Evolutionary conservation across 2,888 invertebrate species (phyloP), one percentile per base, ranked within the genome.

Genomic region (Hirtodrosophila trivittata): DNA sequence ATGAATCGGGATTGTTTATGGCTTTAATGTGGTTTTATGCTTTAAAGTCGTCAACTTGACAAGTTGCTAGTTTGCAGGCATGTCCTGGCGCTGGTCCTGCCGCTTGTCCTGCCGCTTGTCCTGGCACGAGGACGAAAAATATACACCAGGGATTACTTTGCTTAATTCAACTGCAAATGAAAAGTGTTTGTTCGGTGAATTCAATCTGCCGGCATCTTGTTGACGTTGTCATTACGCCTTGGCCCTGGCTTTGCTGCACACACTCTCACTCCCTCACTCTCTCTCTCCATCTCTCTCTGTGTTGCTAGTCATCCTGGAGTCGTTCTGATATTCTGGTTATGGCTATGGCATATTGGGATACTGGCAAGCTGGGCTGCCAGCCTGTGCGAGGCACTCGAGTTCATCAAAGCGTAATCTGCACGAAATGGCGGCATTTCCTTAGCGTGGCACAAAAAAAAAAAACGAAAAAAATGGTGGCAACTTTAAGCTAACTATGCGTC

Each of bases 111-210:
- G 35, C 16, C 25, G 21, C 28, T 18, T 26, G 46, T 32, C 54
- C 59, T 54, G 57, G 28, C 43, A 45, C 9, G 58, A 25, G 43
- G 51, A 37, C 21, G 32, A 45, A 26, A 62, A 69, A 69, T 71
- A 63, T 82, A 80, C 86, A 73, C 82, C 45, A 60, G 82, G 82
- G 82, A 82, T 85, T 82, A 82, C 82, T 82, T 82, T 82, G 83
- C 86, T 77, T 82, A 82, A 82, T 85, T 82, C 86, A 82, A 82
- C 80, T 85, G 82, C 82, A 82, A 82, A 82, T 82, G 82, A 82
- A 85, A 82, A 82, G 83, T 85, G 86, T 82, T 85, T 82, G 86
- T 80, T 85, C 66, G 72, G 85, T 78, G 85, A 82, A 78, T 85
- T 82, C 78, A 78, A 85, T 78, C 85, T 81, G 67, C 54, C 32